These are phyloP conservation scores for Alca torda DNA, from an alignment of 2,797 vertebrate species.

Conservation along the genomic window DNA sequence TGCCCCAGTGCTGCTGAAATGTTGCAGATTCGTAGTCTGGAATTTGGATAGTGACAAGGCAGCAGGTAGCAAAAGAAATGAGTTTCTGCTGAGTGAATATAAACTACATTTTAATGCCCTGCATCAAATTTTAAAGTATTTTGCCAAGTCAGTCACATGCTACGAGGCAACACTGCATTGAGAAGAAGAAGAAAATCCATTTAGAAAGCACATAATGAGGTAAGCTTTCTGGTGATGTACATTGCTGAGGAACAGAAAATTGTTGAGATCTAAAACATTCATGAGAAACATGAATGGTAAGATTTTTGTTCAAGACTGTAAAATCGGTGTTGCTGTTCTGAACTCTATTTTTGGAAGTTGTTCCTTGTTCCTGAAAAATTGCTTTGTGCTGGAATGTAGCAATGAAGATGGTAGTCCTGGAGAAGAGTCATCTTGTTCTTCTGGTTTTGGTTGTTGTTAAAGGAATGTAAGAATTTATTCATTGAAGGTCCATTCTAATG, in stretches of 20 bases:
- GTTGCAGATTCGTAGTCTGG: neutral
- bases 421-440: neutral
- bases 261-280: neutral
- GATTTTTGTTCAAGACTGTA: conserved; percentile 16
- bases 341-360: neutral
- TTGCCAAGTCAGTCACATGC: neutral
- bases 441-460: neutral
- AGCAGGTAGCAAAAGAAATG: neutral
- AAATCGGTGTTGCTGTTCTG: conserved; percentile 15
- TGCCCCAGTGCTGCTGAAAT: neutral
- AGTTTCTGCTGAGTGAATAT: neutral
- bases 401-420: neutral
- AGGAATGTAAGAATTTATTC: neutral
- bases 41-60: neutral
- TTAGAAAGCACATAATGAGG: conserved; percentile 2
- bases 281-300: neutral
- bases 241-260: conserved; percentile 38
- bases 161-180: neutral
- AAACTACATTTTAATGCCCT: neutral
- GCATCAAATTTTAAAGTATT: neutral
- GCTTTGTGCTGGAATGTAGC: neutral
- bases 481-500: neutral
- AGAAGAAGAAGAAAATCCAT: neutral
- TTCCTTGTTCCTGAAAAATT: neutral
- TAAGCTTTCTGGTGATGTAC: neutral